Evolutionary conservation across 92 coral and sea anemone species (phyloP).

Genomic region (Bergia sp.): DNA sequence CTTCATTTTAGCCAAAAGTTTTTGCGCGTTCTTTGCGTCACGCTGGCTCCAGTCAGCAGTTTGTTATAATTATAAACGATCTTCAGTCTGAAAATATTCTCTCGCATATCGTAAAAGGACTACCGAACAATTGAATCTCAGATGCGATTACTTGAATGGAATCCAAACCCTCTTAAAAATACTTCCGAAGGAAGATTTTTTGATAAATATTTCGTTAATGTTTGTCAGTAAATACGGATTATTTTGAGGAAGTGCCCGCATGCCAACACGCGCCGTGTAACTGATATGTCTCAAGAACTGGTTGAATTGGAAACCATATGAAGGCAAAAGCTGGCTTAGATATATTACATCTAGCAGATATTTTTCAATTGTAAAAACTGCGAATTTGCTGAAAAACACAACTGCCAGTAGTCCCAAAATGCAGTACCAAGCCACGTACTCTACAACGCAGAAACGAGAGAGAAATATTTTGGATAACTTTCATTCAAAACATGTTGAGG

Average conservation of each 20-base stretch:
- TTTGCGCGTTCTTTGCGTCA: not conserved
- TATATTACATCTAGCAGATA: not conserved
- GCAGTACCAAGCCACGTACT: not conserved
- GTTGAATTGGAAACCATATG: not conserved
- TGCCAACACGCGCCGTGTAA: constrained; percentile 18
- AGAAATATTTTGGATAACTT: not conserved
- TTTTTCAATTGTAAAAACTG: not conserved
- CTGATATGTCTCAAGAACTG: not conserved
- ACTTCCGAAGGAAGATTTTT: not conserved
- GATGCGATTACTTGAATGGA: not conserved
- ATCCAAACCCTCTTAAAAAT: not conserved
- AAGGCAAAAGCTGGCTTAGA: not conserved
- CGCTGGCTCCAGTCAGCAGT: not conserved
- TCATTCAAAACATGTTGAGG: not conserved
- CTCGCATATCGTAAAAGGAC: not conserved
- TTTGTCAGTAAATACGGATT: not conserved
- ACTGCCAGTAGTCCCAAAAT: not conserved
- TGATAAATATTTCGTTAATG: constrained; percentile 3
- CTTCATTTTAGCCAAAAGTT: not conserved
- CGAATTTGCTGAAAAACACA: not conserved
- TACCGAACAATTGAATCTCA: not conserved
- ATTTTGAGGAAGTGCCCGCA: not conserved
- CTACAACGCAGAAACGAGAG: not conserved
- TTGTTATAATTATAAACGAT: too few relatives aligned
- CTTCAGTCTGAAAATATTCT: not conserved